Conservation (phyloP, 2,888 invertebrate species). For the Drosophila acutilabella region DNA sequence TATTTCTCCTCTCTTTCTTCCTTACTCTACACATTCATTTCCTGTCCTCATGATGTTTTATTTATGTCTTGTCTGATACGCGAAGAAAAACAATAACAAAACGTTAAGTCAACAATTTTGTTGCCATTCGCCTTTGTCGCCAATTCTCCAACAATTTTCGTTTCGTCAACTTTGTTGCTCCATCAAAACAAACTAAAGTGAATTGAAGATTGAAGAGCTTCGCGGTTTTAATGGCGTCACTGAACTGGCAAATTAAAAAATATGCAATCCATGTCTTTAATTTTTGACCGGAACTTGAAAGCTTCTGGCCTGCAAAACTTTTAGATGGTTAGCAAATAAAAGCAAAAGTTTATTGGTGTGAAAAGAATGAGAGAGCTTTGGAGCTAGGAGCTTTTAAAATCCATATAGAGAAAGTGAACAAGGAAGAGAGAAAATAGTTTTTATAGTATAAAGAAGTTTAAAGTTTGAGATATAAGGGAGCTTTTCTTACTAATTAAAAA, state of each 20-base stretch:
- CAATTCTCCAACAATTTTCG: constrained; percentile 32
- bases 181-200: constrained; percentile 62
- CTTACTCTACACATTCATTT: constrained; percentile 19
- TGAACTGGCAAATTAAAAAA: constrained; percentile 50
- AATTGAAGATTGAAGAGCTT: constrained; percentile 34
- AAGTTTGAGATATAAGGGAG: too few species aligned
- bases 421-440: too few species aligned
- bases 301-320: too few species aligned
- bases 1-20: background rate
- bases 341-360: too few species aligned
- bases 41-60: constrained; percentile 46
- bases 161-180: constrained; percentile 55
- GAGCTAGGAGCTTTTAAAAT: too few species aligned
- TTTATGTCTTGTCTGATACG: constrained; percentile 43
- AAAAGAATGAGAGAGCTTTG: too few species aligned
- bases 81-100: constrained; percentile 32
- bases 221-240: constrained; percentile 36
- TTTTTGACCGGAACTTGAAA: constrained; percentile 43
- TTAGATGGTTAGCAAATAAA: too few species aligned
- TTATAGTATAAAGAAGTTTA: too few species aligned
- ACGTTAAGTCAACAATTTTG: constrained; percentile 56
- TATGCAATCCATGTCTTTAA: constrained; percentile 37
- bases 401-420: too few species aligned
- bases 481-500: too few species aligned
- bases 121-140: constrained; percentile 14